Base-by-base conservation (phyloP, 2,113 vertebrate genomes). In the Lagopus leucura region DNA sequence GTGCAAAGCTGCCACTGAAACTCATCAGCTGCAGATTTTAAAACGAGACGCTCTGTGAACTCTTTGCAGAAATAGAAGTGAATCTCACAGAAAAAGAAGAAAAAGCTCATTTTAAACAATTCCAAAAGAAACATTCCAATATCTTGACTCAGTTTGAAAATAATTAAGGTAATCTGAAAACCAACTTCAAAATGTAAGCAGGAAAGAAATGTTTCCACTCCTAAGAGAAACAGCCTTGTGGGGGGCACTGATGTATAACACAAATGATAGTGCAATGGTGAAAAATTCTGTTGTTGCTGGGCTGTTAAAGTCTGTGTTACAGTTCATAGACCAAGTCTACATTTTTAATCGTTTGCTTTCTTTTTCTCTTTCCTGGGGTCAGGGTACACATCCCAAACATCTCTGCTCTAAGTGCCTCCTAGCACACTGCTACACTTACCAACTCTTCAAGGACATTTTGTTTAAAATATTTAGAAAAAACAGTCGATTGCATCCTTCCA, bases 91-190 rank as follows among this genome's bases (percentile, higher is more conserved):
- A 91, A 82, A 82, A 84, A 80, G 72, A 87, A 78, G 60, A 55
- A 92, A 95, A 95, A 86, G 2, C 24, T 86, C 8, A 17, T 88
- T 88, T 55, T 66, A 52, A 66, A 80, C 73, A 82, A 73, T 63
- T 95, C 93, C 78, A 94, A 83, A 79, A 89, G 86, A 94, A 97
- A 93, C 89, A 95, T 94, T 93, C 91, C 86, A 86, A 36, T 81
- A 76, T 94, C 83, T 90, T 94, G 89, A 92, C 86, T 95, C 81
- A 64, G 69, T 27, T 89, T 70, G 81, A 92, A 88, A 90, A 73
- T 72, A 86, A 90, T 95, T 86, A 92, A 86, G 67, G 76, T 94
- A 70, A 84, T 89, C 65, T 93, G 82, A 72, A 94, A 90, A 94
- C 94, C 69, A 93, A 47, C 92, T 72, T 72, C 45, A 87, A 88